phyloP scores from a whole-genome alignment of 2,888 invertebrate genomes.

The Chesias legatella region DNA sequence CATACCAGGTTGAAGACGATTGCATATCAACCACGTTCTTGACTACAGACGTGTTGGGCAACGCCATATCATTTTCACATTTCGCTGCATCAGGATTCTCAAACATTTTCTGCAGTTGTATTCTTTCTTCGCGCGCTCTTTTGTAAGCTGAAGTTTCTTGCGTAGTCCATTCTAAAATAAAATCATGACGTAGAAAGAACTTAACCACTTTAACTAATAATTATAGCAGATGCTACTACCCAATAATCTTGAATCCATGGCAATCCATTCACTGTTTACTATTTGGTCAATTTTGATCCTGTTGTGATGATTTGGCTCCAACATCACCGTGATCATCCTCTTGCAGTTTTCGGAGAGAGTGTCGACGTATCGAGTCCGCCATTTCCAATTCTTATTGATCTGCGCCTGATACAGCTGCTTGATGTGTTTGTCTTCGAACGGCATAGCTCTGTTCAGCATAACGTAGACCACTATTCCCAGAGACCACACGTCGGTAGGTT shows the following conservation, averaged over 20 bases:
- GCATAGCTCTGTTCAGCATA: slow-evolving; percentile 91
- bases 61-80: slow-evolving; percentile 31
- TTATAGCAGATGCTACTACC: slow-evolving; percentile 39
- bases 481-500: slow-evolving; percentile 90
- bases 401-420: slow-evolving; percentile 83
- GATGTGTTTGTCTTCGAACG: slow-evolving; percentile 89
- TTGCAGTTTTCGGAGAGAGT: slow-evolving; percentile 82
- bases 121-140: slow-evolving; percentile 62
- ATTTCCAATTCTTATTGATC: slow-evolving; percentile 83
- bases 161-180: slow-evolving; percentile 59
- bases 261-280: slow-evolving; percentile 81
- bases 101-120: slow-evolving; percentile 39
- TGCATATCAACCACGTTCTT: slow-evolving; percentile 40
- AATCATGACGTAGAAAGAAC: neutral
- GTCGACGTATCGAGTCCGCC: slow-evolving; percentile 82
- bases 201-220: neutral
- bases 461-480: slow-evolving; percentile 89
- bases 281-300: slow-evolving; percentile 82
- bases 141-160: slow-evolving; percentile 62
- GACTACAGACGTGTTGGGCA: slow-evolving; percentile 47
- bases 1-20: slow-evolving; percentile 49
- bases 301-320: slow-evolving; percentile 84
- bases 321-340: slow-evolving; percentile 79
- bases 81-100: slow-evolving; percentile 31
- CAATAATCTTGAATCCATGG: slow-evolving; percentile 81